Percentiles rank a stretch among this genome's conserved stretches.
Conservation (phyloP, 2,797 vertebrate genomes). For the Rhabdomys pumilio region DNA sequence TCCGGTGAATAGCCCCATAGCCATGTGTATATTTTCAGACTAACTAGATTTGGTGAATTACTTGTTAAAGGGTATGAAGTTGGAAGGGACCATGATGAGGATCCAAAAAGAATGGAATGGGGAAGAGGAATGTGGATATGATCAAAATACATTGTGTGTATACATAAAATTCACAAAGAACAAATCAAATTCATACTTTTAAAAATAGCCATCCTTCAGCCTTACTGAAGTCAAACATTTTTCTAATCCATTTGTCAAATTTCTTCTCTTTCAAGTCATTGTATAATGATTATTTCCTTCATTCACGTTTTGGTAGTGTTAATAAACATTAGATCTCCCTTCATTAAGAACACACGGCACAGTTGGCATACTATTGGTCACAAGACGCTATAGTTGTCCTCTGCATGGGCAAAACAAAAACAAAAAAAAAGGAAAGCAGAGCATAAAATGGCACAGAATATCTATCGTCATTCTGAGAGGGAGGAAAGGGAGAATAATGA, state of each 20-base stretch:
- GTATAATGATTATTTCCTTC: background rate
- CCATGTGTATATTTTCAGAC: background rate
- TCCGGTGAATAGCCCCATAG: too few relatives aligned
- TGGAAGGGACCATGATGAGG: background rate
- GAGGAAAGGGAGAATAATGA: background rate
- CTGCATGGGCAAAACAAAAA: background rate
- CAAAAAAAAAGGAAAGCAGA: background rate
- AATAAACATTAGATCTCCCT: background rate
- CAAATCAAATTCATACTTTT: background rate
- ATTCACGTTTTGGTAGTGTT: background rate
- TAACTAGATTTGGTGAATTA: background rate
- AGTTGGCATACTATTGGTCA: background rate
- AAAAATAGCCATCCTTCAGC: background rate
- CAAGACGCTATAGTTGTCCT: background rate
- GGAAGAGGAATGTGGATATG: background rate
- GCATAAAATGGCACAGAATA: background rate
- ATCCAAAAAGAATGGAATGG: background rate
- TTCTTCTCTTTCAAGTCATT: slow-evolving; percentile 1
- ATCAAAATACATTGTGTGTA: background rate
- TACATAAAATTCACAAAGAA: background rate
- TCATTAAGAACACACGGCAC: background rate
- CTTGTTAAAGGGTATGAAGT: background rate
- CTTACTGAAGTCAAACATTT: background rate
- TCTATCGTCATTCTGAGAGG: background rate
- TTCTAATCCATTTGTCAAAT: background rate